phyloP scores from a whole-genome alignment of 2,797 vertebrate genomes.

The Eulemur albifrons region DNA sequence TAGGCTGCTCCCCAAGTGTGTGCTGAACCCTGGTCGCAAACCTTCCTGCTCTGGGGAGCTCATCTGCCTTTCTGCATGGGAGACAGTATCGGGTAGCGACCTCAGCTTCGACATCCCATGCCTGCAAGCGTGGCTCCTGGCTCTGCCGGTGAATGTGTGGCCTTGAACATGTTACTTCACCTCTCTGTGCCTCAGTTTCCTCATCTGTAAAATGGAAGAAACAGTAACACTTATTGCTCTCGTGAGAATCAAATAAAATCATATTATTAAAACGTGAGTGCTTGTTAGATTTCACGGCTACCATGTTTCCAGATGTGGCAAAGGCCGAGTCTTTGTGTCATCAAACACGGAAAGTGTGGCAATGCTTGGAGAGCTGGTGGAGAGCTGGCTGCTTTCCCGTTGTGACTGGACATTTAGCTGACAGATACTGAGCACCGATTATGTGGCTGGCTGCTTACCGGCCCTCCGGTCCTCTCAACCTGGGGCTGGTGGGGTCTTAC shows the following conservation, averaged over 20 bases:
- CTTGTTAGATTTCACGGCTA: not conserved
- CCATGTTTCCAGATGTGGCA: not conserved
- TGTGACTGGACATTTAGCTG: not conserved
- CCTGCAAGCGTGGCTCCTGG: not conserved
- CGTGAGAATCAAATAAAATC: not conserved
- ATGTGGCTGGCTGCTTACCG: not conserved
- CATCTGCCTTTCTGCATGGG: not conserved
- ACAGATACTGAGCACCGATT: not conserved
- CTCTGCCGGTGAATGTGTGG: not conserved
- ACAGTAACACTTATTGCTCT: not conserved
- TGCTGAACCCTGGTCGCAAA: not conserved
- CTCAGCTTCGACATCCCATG: not conserved
- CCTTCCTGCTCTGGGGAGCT: not conserved
- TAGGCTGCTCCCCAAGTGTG: not conserved
- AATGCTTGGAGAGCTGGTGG: fast-evolving
- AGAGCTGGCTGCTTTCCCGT: not conserved
- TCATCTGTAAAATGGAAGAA: not conserved
- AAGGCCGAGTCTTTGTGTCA: not conserved
- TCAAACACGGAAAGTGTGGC: not conserved
- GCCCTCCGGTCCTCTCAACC: not conserved
- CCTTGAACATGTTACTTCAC: fast-evolving
- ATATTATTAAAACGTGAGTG: not conserved
- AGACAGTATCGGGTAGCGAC: fast-evolving
- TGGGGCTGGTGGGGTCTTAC: not conserved
- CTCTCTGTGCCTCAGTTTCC: not conserved